Conservation (phyloP, 2,113 vertebrate species). For the Prionailurus bengalensis region DNA sequence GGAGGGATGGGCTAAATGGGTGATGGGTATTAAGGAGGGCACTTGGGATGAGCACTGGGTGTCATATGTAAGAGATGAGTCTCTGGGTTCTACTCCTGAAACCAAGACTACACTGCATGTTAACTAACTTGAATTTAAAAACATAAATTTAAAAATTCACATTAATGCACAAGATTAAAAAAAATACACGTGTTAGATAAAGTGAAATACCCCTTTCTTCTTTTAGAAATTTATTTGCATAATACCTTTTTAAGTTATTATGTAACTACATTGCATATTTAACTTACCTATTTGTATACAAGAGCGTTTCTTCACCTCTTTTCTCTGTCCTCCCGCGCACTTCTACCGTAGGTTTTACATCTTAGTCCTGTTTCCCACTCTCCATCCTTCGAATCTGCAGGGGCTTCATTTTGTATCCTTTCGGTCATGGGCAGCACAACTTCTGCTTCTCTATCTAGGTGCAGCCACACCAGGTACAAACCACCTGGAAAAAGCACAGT, state of each 20-base stretch:
- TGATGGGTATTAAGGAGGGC: no score
- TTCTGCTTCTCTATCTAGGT: neutral
- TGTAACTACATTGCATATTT: neutral
- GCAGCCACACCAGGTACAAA: neutral
- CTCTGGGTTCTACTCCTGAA: no score
- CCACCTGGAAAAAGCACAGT: neutral
- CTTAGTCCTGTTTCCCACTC: neutral
- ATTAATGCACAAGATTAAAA: neutral
- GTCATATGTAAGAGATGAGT: neutral
- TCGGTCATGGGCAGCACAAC: neutral
- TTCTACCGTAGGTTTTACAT: neutral
- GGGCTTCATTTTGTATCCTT: neutral
- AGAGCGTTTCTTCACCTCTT: neutral
- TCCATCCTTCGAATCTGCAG: neutral
- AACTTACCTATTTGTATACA: neutral
- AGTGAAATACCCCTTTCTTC: neutral
- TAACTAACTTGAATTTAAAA: no score
- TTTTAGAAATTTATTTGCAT: neutral
- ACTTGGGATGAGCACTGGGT: no score
- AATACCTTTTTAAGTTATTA: neutral
- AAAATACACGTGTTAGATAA: neutral
- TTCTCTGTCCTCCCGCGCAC: neutral
- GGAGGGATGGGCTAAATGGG: no score
- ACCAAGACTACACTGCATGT: no score
- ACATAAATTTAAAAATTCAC: no score